A percentile compares a stretch with the other conserved stretches of the same genome.
Conservation (phyloP, 1,140 invertebrate genomes). For the Belonocnema kinseyi region DNA sequence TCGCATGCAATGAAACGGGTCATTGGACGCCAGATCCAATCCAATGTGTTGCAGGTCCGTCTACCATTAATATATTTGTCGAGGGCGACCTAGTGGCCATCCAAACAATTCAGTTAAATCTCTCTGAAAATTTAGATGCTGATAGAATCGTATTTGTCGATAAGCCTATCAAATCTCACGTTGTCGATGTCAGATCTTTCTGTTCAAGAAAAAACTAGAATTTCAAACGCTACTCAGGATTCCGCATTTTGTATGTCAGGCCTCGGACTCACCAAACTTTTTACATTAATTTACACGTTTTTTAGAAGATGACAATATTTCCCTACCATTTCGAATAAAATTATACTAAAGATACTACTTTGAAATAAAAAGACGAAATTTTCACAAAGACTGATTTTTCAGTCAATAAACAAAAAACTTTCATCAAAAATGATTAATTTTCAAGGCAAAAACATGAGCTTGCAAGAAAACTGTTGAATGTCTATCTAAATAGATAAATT, state of each 20-base stretch:
- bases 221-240: not conserved
- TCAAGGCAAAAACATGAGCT: too few species aligned
- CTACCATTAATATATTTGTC: slow-evolving; percentile 60
- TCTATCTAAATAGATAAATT: too few species aligned
- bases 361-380: too few species aligned
- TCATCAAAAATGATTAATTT: too few species aligned
- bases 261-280: too few species aligned
- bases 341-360: too few species aligned
- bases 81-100: slow-evolving; percentile 45
- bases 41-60: slow-evolving; percentile 69
- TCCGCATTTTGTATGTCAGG: not conserved
- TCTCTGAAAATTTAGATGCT: slow-evolving; percentile 37
- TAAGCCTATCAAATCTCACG: slow-evolving; percentile 22
- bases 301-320: too few species aligned
- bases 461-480: too few species aligned
- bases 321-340: too few species aligned
- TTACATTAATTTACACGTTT: too few species aligned
- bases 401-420: too few species aligned
- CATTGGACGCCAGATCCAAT: slow-evolving; percentile 69
- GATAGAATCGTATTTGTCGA: slow-evolving; percentile 41
- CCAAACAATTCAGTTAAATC: slow-evolving; percentile 27
- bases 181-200: slow-evolving; percentile 41
- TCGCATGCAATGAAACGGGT: slow-evolving; percentile 63
- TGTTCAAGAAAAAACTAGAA: not conserved
- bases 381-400: too few species aligned